Percentiles rank a stretch among this genome's conserved stretches.
Conservation (phyloP, 2,797 vertebrate species). For the Hyperoplus immaculatus region DNA sequence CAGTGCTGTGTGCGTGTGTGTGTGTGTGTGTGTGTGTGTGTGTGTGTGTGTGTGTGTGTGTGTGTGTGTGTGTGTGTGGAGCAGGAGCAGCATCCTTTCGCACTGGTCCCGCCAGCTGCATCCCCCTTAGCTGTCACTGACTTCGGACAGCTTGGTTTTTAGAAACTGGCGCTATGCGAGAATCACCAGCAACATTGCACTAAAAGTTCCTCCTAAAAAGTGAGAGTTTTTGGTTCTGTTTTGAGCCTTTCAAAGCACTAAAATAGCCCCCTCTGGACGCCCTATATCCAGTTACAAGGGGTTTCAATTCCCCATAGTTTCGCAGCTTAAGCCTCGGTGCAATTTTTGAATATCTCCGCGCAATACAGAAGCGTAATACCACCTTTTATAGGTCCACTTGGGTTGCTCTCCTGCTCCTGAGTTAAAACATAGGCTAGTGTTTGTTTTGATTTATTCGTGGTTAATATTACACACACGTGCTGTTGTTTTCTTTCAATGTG, state of each 20-base stretch:
- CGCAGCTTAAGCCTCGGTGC: background rate
- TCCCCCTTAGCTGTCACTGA: conserved; percentile 35
- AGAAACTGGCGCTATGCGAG: conserved; percentile 5
- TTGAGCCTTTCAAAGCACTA: accelerated
- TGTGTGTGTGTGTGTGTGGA: background rate
- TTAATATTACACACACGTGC: background rate
- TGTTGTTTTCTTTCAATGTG: background rate
- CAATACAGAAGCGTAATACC: background rate
- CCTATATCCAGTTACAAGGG: background rate
- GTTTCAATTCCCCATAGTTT: background rate
- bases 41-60: no score
- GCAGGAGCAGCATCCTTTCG: conserved; percentile 60
- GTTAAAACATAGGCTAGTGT: background rate
- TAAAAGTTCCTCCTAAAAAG: conserved; percentile 44
- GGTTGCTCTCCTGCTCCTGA: background rate
- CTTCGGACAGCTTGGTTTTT: conserved; percentile 48
- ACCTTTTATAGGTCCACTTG: background rate
- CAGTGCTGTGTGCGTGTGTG: conserved; percentile 12
- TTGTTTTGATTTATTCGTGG: background rate
- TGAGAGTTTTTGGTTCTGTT: background rate
- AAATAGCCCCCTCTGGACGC: background rate
- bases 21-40: no score
- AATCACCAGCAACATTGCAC: background rate
- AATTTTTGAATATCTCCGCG: conserved; percentile 23
- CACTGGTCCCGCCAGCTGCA: conserved; percentile 51